A percentile compares a stretch with the other conserved stretches of the same genome.
These are phyloP conservation scores for Luehdorfia chinensis DNA, from an alignment of 1,140 invertebrate genomes.

Conservation along the genomic window DNA sequence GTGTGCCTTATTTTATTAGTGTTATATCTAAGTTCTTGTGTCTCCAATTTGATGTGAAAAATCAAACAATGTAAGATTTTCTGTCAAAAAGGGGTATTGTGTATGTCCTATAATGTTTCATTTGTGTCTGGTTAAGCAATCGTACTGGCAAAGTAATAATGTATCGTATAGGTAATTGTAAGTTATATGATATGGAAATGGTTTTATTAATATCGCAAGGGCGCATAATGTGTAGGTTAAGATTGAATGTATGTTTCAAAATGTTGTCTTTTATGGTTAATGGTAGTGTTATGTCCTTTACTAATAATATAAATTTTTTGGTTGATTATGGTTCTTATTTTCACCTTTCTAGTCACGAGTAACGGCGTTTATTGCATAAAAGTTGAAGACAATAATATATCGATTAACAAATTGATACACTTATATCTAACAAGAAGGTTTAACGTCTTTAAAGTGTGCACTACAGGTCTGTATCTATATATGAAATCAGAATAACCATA, in stretches of 20 bases:
- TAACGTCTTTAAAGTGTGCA: no score
- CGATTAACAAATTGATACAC: no score
- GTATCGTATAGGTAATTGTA: slow-evolving; percentile 14
- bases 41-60: slow-evolving; percentile 19
- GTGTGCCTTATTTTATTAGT: slow-evolving; percentile 56
- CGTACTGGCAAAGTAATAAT: slow-evolving; percentile 9
- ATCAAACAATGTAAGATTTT: slow-evolving; percentile 17
- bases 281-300: slow-evolving; percentile 56
- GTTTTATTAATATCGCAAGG: slow-evolving; percentile 22
- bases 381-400: slow-evolving; percentile 34
- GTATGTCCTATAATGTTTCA: slow-evolving; percentile 17
- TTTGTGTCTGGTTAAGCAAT: slow-evolving; percentile 22
- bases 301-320: slow-evolving; percentile 49
- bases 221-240: slow-evolving; percentile 41
- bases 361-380: slow-evolving; percentile 48
- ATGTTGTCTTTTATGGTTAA: slow-evolving; percentile 49
- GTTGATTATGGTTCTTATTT: slow-evolving; percentile 52
- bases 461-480: no score
- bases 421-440: no score
- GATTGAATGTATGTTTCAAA: slow-evolving; percentile 32
- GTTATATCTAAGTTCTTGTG: slow-evolving; percentile 25
- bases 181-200: slow-evolving; percentile 10
- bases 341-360: slow-evolving; percentile 70
- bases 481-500: no score
- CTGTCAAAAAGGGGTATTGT: slow-evolving; percentile 17